Conservation (phyloP, 2,113 vertebrate genomes). For the Pantherophis guttatus region DNA sequence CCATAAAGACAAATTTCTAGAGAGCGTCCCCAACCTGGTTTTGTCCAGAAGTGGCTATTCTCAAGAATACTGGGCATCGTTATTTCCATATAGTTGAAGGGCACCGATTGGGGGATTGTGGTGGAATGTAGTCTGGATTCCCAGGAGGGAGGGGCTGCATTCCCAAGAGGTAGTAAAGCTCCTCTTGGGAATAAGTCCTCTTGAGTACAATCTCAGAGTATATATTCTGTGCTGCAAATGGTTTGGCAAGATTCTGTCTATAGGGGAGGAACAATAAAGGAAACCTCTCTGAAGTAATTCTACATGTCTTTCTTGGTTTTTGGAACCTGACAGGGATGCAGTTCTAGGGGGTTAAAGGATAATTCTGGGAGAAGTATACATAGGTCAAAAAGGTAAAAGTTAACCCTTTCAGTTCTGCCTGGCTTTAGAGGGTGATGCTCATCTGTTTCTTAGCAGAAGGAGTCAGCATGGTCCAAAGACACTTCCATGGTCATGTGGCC, state of each 20-base stretch:
- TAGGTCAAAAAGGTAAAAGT: neutral
- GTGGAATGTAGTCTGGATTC: neutral
- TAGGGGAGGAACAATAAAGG: neutral
- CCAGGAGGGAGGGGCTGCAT: neutral
- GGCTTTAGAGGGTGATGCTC: neutral
- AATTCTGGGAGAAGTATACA: neutral
- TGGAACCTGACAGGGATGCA: neutral
- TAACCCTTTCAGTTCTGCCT: neutral
- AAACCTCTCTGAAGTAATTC: neutral
- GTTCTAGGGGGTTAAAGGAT: neutral
- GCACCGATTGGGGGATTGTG: neutral
- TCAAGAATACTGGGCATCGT: neutral
- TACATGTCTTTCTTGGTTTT: neutral
- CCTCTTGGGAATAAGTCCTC: too few relatives aligned
- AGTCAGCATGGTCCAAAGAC: neutral
- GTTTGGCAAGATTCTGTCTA: neutral
- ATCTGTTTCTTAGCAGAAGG: neutral
- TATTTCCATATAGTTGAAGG: neutral
- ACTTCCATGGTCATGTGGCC: neutral
- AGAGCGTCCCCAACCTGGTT: neutral
- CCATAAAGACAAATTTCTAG: neutral
- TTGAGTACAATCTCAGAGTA: neutral
- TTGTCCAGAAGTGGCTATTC: neutral
- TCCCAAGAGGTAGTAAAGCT: neutral
- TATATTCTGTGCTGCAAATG: neutral